Evolutionary conservation across 2,888 invertebrate genomes (phyloP).

Genomic region (Drosophila fulvimacula): DNA sequence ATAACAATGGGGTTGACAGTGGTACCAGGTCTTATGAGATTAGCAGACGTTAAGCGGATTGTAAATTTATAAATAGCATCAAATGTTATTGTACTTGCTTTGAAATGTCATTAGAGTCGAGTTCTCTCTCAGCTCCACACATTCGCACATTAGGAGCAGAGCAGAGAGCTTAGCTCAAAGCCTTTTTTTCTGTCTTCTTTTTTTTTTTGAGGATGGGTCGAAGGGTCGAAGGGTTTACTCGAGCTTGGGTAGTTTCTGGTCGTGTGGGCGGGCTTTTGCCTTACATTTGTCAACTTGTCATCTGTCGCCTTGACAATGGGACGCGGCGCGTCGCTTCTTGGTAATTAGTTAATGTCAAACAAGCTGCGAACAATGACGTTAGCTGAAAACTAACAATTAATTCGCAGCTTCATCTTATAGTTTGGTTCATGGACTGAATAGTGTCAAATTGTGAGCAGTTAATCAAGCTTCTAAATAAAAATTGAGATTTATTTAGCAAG

Average conservation of each 20-base stretch:
- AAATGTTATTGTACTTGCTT: conserved; percentile 59
- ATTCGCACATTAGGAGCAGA: conserved; percentile 49
- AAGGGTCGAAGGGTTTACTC: background rate
- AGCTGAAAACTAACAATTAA: conserved; percentile 46
- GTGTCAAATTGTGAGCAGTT: conserved; percentile 11
- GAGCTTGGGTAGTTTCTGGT: conserved; percentile 4
- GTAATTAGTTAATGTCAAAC: conserved; percentile 78
- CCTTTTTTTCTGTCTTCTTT: conserved; percentile 16
- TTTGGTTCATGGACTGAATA: background rate
- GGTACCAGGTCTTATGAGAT: conserved; percentile 72
- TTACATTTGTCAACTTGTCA: conserved; percentile 63
- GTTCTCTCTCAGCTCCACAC: conserved; percentile 24
- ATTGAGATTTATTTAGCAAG: background rate
- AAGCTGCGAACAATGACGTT: conserved; percentile 45
- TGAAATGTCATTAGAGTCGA: conserved; percentile 61
- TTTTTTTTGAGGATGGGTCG: background rate
- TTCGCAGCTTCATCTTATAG: conserved; percentile 13
- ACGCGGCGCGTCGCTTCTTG: conserved; percentile 36
- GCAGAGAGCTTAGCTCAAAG: conserved; percentile 36
- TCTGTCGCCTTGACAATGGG: conserved; percentile 47
- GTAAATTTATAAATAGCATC: conserved; percentile 77
- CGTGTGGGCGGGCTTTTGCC: conserved; percentile 15
- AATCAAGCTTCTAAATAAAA: conserved; percentile 1
- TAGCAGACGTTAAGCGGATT: conserved; percentile 68
- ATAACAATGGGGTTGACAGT: conserved; percentile 57